Percentiles rank a stretch among this genome's conserved stretches.
Conservation (phyloP, 2,888 invertebrate species). For the Ochropacha duplaris region DNA sequence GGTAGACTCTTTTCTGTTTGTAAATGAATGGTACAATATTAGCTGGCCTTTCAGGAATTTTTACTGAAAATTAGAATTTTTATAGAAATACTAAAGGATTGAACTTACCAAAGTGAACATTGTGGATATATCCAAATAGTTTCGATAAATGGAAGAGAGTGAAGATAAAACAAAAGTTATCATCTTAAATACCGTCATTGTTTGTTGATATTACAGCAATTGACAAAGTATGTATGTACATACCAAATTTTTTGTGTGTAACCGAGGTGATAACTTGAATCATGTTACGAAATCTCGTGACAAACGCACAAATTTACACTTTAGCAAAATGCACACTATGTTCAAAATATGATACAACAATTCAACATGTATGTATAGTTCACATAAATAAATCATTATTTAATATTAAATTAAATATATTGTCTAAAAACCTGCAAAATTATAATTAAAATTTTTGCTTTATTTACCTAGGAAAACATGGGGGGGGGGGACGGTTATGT, state of each 20-base stretch:
- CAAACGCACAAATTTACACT: conserved; percentile 36
- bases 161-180: conserved; percentile 24
- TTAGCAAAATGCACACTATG: conserved; percentile 5
- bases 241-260: conserved; percentile 33
- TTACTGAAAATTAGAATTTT: neutral
- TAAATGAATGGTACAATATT: no score
- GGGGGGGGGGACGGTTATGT: no score
- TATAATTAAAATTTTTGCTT: no score
- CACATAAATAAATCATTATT: no score
- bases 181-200: conserved; percentile 68
- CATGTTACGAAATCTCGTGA: conserved; percentile 50
- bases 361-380: no score
- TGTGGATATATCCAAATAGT: conserved; percentile 33
- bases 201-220: conserved; percentile 65
- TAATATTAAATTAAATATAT: no score
- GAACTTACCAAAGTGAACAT: conserved; percentile 66
- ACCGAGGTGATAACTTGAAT: conserved; percentile 69
- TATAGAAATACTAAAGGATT: neutral
- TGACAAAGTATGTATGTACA: conserved; percentile 43
- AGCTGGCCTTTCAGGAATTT: no score
- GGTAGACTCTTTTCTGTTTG: no score
- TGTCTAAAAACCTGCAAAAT: no score
- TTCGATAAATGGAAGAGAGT: conserved; percentile 29
- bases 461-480: no score
- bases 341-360: neutral